These are phyloP conservation scores for Diploptera punctata DNA, from an alignment of 2,888 invertebrate species.

Conservation along the genomic window DNA sequence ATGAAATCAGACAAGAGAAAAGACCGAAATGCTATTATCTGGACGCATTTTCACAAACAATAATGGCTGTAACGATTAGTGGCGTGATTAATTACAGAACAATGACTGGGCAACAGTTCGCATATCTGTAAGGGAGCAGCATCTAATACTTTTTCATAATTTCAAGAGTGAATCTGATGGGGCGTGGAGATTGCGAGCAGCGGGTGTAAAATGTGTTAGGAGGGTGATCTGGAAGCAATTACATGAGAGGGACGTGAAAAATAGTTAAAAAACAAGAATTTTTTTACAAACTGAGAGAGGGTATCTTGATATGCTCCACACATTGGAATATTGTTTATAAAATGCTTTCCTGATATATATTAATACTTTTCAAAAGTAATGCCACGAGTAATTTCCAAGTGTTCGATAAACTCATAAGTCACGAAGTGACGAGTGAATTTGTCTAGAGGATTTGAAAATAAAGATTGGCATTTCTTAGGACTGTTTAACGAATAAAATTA, in stretches of 20 bases:
- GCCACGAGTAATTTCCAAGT: too few relatives aligned
- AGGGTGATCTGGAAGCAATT: background rate
- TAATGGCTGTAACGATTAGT: background rate
- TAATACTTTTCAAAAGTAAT: too few relatives aligned
- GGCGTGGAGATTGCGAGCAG: background rate
- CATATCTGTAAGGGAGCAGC: background rate
- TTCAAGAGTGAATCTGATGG: background rate
- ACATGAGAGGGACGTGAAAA: background rate
- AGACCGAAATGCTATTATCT: background rate
- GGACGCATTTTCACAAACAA: background rate
- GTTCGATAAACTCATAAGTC: too few relatives aligned
- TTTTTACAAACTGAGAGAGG: too few relatives aligned
- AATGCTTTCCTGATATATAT: too few relatives aligned
- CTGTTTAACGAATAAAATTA: too few relatives aligned
- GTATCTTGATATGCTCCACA: too few relatives aligned
- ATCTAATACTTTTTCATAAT: background rate
- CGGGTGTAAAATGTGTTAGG: background rate
- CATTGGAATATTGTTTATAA: too few relatives aligned
- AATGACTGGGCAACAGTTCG: constrained; percentile 2
- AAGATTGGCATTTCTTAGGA: too few relatives aligned
- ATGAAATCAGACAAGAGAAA: background rate
- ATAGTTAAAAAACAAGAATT: too few relatives aligned
- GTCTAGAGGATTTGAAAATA: too few relatives aligned
- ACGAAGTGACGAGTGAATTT: too few relatives aligned
- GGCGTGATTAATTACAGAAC: constrained; percentile 6